Percentiles rank a stretch among this genome's conserved stretches.
Evolutionary conservation across 2,113 vertebrate species (phyloP).

Genomic region (Castor canadensis): DNA sequence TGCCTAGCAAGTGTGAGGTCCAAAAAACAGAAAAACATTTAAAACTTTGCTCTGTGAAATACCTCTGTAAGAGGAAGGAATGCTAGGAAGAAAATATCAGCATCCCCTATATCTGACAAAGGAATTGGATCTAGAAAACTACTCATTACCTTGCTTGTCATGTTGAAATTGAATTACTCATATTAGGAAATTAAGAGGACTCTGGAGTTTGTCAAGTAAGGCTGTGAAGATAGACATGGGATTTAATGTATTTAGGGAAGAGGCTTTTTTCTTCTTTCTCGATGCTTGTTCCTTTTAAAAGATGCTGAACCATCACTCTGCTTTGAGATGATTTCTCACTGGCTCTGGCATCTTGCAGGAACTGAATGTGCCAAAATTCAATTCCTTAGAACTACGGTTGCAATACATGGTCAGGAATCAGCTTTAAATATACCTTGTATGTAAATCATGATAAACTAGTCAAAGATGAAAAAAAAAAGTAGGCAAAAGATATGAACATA

Average conservation of each 20-base stretch:
- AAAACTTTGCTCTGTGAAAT: no score
- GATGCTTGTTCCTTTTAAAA: not conserved
- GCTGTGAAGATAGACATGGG: slow-evolving; percentile 9
- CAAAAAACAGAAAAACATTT: no score
- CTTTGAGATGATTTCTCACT: slow-evolving; percentile 42
- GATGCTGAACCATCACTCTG: not conserved
- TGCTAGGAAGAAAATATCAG: no score
- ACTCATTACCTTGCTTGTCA: slow-evolving; percentile 81
- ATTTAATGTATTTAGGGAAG: not conserved
- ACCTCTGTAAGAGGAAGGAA: no score
- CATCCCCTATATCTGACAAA: no score
- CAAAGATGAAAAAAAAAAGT: no score
- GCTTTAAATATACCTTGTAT: slow-evolving; percentile 69
- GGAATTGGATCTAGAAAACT: no score
- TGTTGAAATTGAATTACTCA: not conserved
- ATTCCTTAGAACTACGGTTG: slow-evolving; percentile 29
- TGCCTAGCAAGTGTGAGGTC: no score
- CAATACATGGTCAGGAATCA: slow-evolving; percentile 43
- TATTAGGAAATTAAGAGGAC: not conserved
- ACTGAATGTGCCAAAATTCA: not conserved
- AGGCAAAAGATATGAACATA: no score
- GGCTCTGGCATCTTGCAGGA: slow-evolving; percentile 49
- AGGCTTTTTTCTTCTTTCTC: not conserved
- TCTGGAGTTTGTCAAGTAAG: not conserved
- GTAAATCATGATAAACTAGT: slow-evolving; percentile 13